Evolutionary conservation across 2,113 vertebrate genomes (phyloP), one percentile per base, ranked within the genome.

Genomic region (Ornithorhynchus anatinus): DNA sequence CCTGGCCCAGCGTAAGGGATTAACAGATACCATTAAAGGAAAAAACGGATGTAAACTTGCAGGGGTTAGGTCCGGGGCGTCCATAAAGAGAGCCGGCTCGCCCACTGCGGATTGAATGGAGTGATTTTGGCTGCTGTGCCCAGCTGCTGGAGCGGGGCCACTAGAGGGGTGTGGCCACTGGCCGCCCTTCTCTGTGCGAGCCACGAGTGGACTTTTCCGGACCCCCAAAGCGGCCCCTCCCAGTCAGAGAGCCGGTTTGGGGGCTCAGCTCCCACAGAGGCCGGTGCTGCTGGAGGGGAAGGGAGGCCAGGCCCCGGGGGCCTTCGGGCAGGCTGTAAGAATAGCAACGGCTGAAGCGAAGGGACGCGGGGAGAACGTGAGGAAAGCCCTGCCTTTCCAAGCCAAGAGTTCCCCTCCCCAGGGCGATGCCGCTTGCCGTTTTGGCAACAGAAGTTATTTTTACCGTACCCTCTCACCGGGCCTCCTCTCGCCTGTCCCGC

Each of bases 271-370:
- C 19, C 44, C 42, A 33, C 4, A 1, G 15, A 33, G 13, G 23
- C 4, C 5, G 11, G 2, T 5, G 7, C 9, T 5, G 32, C n/a
- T 1, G 8, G 14, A 19, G 23, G 3, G 6, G 3, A 4, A 7
- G 33, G n/a, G 25, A 13, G 7, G 29, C 47, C 53, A 8, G 19
- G 32, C 6, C 7, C 7, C 37, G 20, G n/a, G 19, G 12, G 11
- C 13, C 33, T 43, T 65, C 37, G 8, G 16, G 6, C 25, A 43
- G 16, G 19, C 52, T 36, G 16, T 7, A 8, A 29, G 29, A 13
- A 33, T 36, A 37, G 19, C n/a, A 5, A 31, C 8, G 12, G 12
- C 13, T 22, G 8, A 15, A 13, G n/a, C 10, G 3, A 29, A 44
- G 45, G 71, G 11, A 37, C 22, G 16, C 2, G 2, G 44, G 10